A percentile compares a stretch with the other conserved stretches of the same genome.
phyloP scores from a whole-genome alignment of 2,888 invertebrate species.

The Hesperia comma region DNA sequence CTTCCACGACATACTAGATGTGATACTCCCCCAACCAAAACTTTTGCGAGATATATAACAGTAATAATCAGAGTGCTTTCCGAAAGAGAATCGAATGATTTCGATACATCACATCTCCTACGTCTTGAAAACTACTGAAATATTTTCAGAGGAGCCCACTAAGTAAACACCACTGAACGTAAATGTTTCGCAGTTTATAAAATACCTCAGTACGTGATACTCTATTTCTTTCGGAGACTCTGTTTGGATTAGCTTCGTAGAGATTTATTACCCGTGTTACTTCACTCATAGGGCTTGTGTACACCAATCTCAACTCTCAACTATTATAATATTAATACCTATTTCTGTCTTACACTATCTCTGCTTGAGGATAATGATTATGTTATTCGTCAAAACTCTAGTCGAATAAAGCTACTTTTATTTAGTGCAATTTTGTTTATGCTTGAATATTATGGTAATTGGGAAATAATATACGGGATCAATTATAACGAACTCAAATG shows the following conservation, averaged over 20 bases:
- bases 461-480: too few species aligned
- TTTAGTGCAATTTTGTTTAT: too few species aligned
- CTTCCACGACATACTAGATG: too few species aligned
- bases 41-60: neutral
- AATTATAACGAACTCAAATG: too few species aligned
- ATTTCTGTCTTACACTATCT: neutral
- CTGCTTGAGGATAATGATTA: too few species aligned
- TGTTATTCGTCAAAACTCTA: too few species aligned
- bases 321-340: neutral
- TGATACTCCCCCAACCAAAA: too few species aligned
- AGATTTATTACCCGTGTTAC: slow-evolving; percentile 60
- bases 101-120: neutral
- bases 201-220: slow-evolving; percentile 59
- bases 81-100: neutral
- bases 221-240: slow-evolving; percentile 55
- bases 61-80: slow-evolving; percentile 1
- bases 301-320: slow-evolving; percentile 33
- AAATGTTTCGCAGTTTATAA: slow-evolving; percentile 61
- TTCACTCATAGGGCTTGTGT: slow-evolving; percentile 31
- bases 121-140: slow-evolving; percentile 5
- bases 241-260: slow-evolving; percentile 59
- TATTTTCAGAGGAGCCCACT: slow-evolving; percentile 9
- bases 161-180: slow-evolving; percentile 53
- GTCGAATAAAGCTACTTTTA: too few species aligned
- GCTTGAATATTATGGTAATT: too few species aligned